These are phyloP conservation scores for Nasonia oneida DNA, from an alignment of 2,888 invertebrate genomes.

Conservation along the genomic window DNA sequence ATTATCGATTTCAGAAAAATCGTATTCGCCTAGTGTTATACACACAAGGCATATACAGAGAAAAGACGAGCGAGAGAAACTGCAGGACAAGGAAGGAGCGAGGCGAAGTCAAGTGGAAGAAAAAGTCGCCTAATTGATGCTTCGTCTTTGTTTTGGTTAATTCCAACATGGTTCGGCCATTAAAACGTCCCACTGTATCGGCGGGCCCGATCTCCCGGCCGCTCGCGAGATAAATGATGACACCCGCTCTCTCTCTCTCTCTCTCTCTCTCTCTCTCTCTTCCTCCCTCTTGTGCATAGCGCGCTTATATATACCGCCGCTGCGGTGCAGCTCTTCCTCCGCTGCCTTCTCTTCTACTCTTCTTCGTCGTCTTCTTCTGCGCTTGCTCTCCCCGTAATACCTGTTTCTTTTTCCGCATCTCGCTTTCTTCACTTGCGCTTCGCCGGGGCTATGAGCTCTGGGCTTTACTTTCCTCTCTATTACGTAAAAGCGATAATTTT, in stretches of 20 bases:
- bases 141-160: constrained; percentile 86
- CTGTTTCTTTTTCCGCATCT: constrained; percentile 15
- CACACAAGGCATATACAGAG: background rate
- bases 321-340: background rate
- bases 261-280: constrained; percentile 34
- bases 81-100: constrained; percentile 30
- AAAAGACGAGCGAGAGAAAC: constrained; percentile 37
- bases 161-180: constrained; percentile 86
- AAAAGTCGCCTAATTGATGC: constrained; percentile 83
- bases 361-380: background rate
- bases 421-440: background rate
- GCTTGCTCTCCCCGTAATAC: background rate
- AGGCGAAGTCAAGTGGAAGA: constrained; percentile 54
- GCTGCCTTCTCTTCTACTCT: background rate
- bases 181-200: constrained; percentile 84
- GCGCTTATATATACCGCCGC: constrained; percentile 75
- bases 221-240: constrained; percentile 81
- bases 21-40: background rate
- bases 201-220: constrained; percentile 81
- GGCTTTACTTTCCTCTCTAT: background rate
- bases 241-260: constrained; percentile 65
- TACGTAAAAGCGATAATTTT: background rate
- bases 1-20: constrained; percentile 42
- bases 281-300: constrained; percentile 65
- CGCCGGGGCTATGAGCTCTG: background rate